Percentiles rank a stretch among this genome's conserved stretches.
These are phyloP conservation scores for Hylaea fasciaria DNA, from an alignment of 2,888 invertebrate genomes.

Conservation along the genomic window DNA sequence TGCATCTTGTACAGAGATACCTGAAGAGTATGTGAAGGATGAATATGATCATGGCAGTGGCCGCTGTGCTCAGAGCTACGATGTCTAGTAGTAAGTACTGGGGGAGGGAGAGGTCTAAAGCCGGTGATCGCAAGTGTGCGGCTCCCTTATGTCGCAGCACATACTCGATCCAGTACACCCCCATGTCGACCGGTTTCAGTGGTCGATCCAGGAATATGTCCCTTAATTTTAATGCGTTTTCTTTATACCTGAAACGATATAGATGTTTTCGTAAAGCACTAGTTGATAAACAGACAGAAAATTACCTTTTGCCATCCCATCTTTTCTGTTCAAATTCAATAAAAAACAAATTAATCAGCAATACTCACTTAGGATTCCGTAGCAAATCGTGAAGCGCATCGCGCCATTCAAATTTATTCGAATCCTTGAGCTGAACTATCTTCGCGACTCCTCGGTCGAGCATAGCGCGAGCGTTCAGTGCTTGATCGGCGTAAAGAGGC, in stretches of 20 bases:
- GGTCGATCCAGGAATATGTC: constrained; percentile 85
- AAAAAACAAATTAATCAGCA: no score
- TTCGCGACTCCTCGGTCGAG: constrained; percentile 79
- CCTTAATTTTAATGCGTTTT: constrained; percentile 76
- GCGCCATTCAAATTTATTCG: constrained; percentile 63
- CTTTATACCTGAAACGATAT: constrained; percentile 76
- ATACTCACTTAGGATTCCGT: constrained; percentile 67
- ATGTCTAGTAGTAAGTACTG: constrained; percentile 79
- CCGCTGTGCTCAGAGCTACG: constrained; percentile 62
- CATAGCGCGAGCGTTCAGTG: constrained; percentile 81
- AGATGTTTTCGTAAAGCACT: not conserved
- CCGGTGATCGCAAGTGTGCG: constrained; percentile 78
- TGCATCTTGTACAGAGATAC: constrained; percentile 72
- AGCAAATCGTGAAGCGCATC: constrained; percentile 71
- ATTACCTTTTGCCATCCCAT: no score
- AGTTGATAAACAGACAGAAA: not conserved
- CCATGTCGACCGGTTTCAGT: constrained; percentile 83
- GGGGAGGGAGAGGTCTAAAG: constrained; percentile 73
- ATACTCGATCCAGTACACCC: constrained; percentile 88
- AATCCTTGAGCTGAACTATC: constrained; percentile 63
- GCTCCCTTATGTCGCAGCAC: constrained; percentile 85
- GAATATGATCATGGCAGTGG: constrained; percentile 60
- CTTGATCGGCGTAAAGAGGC: constrained; percentile 82
- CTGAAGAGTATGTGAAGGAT: constrained; percentile 72
- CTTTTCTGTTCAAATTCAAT: not conserved